phyloP scores from a whole-genome alignment of 2,113 vertebrate species.

The Serinus canaria region DNA sequence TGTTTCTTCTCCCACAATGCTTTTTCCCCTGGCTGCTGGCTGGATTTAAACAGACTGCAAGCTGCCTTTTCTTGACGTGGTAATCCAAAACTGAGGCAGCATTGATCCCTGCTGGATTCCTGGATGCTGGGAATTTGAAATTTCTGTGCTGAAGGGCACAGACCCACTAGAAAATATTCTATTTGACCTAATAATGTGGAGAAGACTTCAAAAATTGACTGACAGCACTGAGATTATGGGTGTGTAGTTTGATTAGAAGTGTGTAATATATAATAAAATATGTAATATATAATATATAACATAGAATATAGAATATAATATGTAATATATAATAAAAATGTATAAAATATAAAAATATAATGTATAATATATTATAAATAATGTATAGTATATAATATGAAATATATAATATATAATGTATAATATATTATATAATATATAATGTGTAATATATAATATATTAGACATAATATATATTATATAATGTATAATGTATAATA shows the following conservation, averaged over 20 bases:
- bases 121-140: background rate
- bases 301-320: no score
- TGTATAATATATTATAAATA: no score
- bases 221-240: background rate
- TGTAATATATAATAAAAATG: no score
- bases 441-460: no score
- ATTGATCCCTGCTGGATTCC: background rate
- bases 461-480: no score
- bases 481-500: no score
- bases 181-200: background rate
- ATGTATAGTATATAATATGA: background rate
- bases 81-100: background rate
- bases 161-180: background rate
- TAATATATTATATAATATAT: no score
- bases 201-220: background rate
- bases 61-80: background rate
- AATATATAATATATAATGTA: no score
- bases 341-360: no score
- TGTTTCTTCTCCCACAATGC: rapidly evolving
- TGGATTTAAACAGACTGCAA: background rate
- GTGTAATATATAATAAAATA: background rate
- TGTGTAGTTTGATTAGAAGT: background rate
- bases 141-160: background rate
- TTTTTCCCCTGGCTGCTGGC: background rate
- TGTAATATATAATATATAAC: no score